phyloP scores from a whole-genome alignment of 2,113 vertebrate genomes.

The Polyodon spathula region DNA sequence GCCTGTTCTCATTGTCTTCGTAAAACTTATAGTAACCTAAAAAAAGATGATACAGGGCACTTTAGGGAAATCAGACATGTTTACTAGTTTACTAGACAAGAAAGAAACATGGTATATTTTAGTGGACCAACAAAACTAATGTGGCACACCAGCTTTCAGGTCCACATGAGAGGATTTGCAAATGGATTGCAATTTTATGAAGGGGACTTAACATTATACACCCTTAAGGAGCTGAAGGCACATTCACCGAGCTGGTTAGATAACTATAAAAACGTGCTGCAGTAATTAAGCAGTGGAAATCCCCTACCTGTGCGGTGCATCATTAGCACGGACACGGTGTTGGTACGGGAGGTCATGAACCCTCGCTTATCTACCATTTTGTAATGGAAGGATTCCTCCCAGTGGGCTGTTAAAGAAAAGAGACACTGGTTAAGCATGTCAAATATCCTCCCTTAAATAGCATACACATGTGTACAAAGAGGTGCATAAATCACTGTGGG shows the following conservation, averaged over 20 bases:
- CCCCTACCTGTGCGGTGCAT: slow-evolving; percentile 23
- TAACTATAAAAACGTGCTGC: too few relatives aligned
- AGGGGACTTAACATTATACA: not conserved
- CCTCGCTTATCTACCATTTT: slow-evolving; percentile 20
- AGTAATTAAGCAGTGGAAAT: not conserved
- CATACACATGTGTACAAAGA: too few relatives aligned
- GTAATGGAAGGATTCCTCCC: slow-evolving; percentile 16
- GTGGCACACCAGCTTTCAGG: too few relatives aligned
- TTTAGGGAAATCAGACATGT: not conserved
- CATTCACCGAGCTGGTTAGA: not conserved
- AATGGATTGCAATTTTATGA: too few relatives aligned
- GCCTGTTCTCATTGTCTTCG: slow-evolving; percentile 12
- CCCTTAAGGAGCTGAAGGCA: not conserved
- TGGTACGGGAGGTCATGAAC: slow-evolving; percentile 13
- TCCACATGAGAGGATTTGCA: too few relatives aligned
- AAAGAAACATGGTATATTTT: too few relatives aligned
- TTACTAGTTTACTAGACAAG: not conserved
- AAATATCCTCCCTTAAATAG: too few relatives aligned
- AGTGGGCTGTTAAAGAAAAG: slow-evolving; percentile 18
- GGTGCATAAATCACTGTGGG: too few relatives aligned
- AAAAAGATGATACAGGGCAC: too few relatives aligned
- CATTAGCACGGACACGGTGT: slow-evolving; percentile 21
- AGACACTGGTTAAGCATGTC: not conserved
- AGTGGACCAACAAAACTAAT: too few relatives aligned
- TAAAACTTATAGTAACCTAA: slow-evolving; percentile 21